These are phyloP conservation scores for Rhinichthys osculus DNA, from an alignment of 2,797 vertebrate genomes.

Conservation along the genomic window DNA sequence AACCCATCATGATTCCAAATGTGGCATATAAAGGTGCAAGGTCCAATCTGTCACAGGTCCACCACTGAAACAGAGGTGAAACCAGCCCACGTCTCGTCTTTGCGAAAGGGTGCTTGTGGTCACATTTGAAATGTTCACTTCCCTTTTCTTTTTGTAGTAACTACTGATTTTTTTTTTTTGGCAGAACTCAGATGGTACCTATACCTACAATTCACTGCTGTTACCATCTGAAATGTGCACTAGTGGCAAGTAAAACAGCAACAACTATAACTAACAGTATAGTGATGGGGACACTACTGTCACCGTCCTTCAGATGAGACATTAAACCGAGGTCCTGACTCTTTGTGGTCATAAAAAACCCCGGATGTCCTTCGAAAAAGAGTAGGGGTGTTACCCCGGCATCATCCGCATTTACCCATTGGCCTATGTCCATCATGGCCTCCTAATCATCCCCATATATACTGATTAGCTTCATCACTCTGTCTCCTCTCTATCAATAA, in stretches of 20 bases:
- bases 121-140: not conserved
- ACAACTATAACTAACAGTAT: not conserved
- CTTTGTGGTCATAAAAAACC: not conserved
- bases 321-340: not conserved
- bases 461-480: not conserved
- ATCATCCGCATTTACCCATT: too few relatives aligned
- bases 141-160: not conserved
- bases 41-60: slow-evolving; percentile 54
- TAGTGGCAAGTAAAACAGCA: not conserved
- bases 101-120: slow-evolving; percentile 51
- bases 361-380: not conserved
- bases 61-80: slow-evolving; percentile 43
- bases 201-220: not conserved
- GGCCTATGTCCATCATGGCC: too few relatives aligned
- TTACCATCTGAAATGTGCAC: not conserved
- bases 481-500: not conserved
- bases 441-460: too few relatives aligned
- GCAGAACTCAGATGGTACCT: too few relatives aligned
- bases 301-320: not conserved
- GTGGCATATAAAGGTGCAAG: slow-evolving; percentile 56
- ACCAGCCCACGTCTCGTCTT: slow-evolving; percentile 48
- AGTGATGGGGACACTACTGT: too few relatives aligned
- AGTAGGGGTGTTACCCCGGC: not conserved
- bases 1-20: slow-evolving; percentile 62
- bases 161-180: too few relatives aligned